These are phyloP conservation scores for Drosophila pegasa DNA, from an alignment of 2,888 invertebrate species.

Conservation along the genomic window DNA sequence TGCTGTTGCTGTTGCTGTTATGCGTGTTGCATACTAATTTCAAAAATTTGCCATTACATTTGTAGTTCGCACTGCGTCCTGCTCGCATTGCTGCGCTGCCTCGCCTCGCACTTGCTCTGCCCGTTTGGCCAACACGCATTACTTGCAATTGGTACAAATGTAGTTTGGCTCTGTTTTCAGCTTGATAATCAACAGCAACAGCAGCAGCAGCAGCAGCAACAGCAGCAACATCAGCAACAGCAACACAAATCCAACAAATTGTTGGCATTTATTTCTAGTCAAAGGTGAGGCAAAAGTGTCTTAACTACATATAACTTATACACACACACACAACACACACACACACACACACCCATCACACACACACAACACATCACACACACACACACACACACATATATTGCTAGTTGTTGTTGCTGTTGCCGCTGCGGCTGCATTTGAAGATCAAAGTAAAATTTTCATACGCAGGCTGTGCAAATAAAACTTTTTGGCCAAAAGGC, in stretches of 20 bases:
- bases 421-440: constrained; percentile 36
- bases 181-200: constrained; percentile 64
- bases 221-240: constrained; percentile 10
- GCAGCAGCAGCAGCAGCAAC: constrained; percentile 14
- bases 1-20: constrained; percentile 34
- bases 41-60: constrained; percentile 79
- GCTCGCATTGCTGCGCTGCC: not conserved
- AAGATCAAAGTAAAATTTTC: constrained; percentile 57
- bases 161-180: constrained; percentile 52
- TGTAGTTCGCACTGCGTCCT: constrained; percentile 64
- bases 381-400: constrained; percentile 14
- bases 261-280: constrained; percentile 61
- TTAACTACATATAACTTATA: constrained; percentile 46
- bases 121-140: constrained; percentile 28
- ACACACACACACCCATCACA: constrained; percentile 1
- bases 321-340: constrained; percentile 2
- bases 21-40: constrained; percentile 80
- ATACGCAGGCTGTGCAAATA: constrained; percentile 49
- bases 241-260: constrained; percentile 62
- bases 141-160: constrained; percentile 57
- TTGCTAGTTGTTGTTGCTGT: constrained; percentile 15
- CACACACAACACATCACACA: constrained; percentile 5
- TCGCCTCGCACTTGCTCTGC: not conserved
- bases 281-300: constrained; percentile 68
- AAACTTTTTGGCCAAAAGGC: constrained; percentile 47